Evolutionary conservation across 2,113 vertebrate genomes (phyloP).

Genomic region (Grallaria varia): DNA sequence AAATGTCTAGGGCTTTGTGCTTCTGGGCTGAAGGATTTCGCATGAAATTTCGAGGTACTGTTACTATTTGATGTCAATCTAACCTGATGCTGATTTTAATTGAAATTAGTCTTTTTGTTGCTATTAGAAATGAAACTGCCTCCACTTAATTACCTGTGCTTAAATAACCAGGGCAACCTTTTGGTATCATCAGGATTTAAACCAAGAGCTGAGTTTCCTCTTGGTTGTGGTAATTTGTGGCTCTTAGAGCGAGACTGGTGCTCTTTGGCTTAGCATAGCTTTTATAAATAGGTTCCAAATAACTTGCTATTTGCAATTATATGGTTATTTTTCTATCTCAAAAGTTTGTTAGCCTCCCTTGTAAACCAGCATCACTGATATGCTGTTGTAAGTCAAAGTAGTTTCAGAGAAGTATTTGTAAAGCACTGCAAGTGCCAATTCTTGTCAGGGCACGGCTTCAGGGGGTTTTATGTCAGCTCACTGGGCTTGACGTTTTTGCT

Average conservation of each 20-base stretch:
- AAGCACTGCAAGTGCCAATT: neutral
- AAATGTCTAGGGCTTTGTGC: neutral
- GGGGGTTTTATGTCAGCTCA: neutral
- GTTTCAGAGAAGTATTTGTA: neutral
- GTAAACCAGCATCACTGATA: neutral
- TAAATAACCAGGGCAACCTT: neutral
- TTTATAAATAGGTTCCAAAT: neutral
- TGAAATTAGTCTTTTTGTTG: neutral
- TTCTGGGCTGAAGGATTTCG: neutral
- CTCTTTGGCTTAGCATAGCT: neutral
- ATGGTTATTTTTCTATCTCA: neutral
- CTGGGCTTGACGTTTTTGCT: neutral
- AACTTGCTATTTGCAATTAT: neutral
- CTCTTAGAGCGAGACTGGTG: neutral
- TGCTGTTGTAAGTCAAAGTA: accelerated
- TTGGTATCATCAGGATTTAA: neutral
- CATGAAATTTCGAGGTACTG: neutral
- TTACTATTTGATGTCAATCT: neutral
- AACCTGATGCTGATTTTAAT: neutral
- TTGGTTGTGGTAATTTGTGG: neutral
- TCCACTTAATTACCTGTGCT: neutral
- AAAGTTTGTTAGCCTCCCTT: neutral
- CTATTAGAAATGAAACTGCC: neutral
- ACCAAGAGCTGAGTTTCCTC: neutral
- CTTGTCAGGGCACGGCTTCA: accelerated